Base-by-base conservation (phyloP, 1,140 invertebrate species). In the Lordiphosa collinella region DNA sequence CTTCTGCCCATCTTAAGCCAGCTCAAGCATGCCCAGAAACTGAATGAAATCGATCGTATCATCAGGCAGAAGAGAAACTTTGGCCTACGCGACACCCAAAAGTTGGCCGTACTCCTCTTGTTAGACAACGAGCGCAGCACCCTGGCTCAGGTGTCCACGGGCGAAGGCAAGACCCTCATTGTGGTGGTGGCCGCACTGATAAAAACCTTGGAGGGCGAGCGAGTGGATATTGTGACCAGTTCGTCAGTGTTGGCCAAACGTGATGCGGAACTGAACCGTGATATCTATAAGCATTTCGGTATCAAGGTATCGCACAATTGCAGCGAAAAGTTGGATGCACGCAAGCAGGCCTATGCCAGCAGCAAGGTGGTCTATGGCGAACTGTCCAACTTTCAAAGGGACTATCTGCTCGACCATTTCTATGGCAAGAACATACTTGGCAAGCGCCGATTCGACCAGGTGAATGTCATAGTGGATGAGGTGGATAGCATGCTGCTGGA, bases 401-500 rank as follows among this genome's bases (percentile, higher is more conserved):
- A 53, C n/a, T 53, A 53, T 18, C 18, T 53, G 16, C 25, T 53
- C 10, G 29, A 43, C n/a, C 35, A 3, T 32, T 53, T 53, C 10
- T 53, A 53, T 34, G 38, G 29, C 0, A 43, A 53, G 18, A 53
- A 53, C 10, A 43, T 53, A 14, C 22, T 48, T 1, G 46, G 46
- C 4, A 13, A 35, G 3, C 68, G 70, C 34, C 56, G 48, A 9
- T 84, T 80, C 47, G 56, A 60, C 1, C 11, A 44, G 22, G 41
- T 44, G 11, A 71, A 69, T 31, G 56, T 88, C 0, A 80, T 89
- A 7, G 50, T 89, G 7, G 89, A 89, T 53, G 89, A 89, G 50
- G 87, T 89, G 4, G 89, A 89, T 37, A 89, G 84, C 22, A 87
- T 89, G 88, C 49, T 89, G 12, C 67, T 89, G 0, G 89, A 89